Evolutionary conservation across 2,797 vertebrate species (phyloP), one percentile per base, ranked within the genome.

Genomic region (Hippocampus kuda): DNA sequence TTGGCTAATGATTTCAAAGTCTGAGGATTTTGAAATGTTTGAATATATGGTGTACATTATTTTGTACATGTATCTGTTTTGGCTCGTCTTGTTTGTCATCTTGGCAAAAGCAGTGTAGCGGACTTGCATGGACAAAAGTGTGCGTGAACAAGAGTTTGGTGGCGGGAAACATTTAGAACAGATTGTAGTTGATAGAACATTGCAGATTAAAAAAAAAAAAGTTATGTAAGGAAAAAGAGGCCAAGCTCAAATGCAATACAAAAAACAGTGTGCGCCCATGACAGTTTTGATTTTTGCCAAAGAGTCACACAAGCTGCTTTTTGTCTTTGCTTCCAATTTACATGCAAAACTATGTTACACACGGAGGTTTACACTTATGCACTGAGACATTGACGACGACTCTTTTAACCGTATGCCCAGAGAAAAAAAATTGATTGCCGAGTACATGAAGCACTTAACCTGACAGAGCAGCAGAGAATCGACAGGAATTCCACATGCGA

Each of bases 31-130:
- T 88, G 84, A 84, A 88, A 89, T 83, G 49, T 89, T 90, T 89
- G 87, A 91, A 91, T 41, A 91, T 87, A 89, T 84, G 88, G 86
- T 90, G 90, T 91, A 91, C 89, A 90, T 88, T 89, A 88, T 86
- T 87, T 88, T 88, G 88, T 90, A 87, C 84, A 86, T 89, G 83
- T 86, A 72, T 81, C 79, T 84, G 73, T 81, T 87, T 88, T 10
- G 74, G 82, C 81, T 83, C 68, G 73, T 84, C 81, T 75, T 83
- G 77, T 83, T 85, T 85, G 71, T 72, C 69, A 76, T 69, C 46
- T 75, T 68, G 81, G 82, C 81, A 80, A 83, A 68, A 71, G 71
- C 67, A 26, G 65, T 70, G 59, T 60, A 78, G 66, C 69, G 68
- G 67, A 74, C 60, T 70, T 84, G 86, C 84, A 83, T 85, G 85